Evolutionary conservation across 2,797 vertebrate genomes (phyloP).

Genomic region (Xenops minutus): DNA sequence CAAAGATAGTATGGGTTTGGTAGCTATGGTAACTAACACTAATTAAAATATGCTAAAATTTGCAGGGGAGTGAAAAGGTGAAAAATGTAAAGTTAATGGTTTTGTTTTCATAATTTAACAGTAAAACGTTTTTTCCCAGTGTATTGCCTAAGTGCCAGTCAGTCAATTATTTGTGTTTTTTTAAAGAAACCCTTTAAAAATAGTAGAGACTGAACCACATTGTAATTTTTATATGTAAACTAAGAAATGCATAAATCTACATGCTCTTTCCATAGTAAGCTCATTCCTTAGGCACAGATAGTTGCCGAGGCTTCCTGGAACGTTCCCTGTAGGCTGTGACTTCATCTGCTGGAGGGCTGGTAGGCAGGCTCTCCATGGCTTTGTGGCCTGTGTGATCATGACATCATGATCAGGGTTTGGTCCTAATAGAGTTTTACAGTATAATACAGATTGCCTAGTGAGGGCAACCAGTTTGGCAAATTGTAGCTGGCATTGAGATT

Average conservation of each 20-base stretch:
- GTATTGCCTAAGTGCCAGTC: background rate
- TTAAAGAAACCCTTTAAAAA: background rate
- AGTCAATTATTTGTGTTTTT: background rate
- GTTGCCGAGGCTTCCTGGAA: background rate
- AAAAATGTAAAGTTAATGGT: background rate
- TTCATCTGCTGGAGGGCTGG: background rate
- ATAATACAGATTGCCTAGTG: background rate
- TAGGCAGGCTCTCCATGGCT: background rate
- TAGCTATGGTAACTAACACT: constrained; percentile 53
- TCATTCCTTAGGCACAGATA: background rate
- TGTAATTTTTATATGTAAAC: background rate
- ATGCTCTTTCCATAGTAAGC: background rate
- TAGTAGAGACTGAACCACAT: background rate
- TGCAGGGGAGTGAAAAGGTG: background rate
- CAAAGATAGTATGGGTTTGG: constrained; percentile 5
- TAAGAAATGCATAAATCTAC: background rate
- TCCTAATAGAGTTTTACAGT: background rate
- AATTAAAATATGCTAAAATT: constrained; percentile 49
- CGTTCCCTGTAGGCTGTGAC: background rate
- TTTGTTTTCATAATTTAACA: background rate
- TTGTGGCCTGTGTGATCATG: background rate
- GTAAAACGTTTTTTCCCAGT: background rate
- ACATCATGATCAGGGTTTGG: background rate
- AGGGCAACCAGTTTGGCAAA: background rate
- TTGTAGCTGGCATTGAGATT: background rate